phyloP scores from a whole-genome alignment of 2,113 vertebrate species.

The Halcyon malimbica region DNA sequence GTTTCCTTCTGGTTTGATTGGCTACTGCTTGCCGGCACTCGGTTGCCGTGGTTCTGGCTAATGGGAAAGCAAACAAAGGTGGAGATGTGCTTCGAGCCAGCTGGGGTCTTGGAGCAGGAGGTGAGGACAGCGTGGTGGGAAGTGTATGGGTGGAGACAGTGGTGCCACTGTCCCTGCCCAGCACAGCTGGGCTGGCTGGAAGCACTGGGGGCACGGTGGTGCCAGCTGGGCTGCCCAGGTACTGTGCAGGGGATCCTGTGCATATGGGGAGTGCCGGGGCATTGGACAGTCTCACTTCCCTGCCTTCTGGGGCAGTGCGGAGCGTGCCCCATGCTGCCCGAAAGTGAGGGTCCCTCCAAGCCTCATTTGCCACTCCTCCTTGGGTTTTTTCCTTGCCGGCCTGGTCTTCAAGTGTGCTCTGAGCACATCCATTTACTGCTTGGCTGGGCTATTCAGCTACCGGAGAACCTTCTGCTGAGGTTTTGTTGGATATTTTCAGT shows the following conservation, averaged over 20 bases:
- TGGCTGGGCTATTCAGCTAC: not conserved
- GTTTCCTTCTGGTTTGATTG: not conserved
- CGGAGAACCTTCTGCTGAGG: not conserved
- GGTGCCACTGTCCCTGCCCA: not conserved
- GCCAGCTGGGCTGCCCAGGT: not conserved
- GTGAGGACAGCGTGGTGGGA: not conserved
- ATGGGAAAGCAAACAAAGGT: not conserved
- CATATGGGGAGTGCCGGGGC: accelerated
- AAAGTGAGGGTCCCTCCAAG: not conserved
- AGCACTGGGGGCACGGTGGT: accelerated
- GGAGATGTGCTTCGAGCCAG: not conserved
- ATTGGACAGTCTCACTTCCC: accelerated
- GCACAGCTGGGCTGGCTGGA: not conserved
- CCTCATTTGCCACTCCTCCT: not conserved
- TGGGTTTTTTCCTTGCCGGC: not conserved
- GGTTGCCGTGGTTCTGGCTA: not conserved
- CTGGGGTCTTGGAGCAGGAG: not conserved
- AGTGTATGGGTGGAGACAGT: not conserved
- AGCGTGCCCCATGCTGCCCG: accelerated
- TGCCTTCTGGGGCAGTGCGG: accelerated
- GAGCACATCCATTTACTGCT: not conserved
- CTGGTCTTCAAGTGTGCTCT: not conserved
- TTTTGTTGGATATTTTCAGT: not conserved
- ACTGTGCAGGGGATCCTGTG: too few relatives aligned
- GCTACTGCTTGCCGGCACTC: accelerated